phyloP scores from a whole-genome alignment of 1,140 invertebrate genomes.

The Brachionus angularis region DNA sequence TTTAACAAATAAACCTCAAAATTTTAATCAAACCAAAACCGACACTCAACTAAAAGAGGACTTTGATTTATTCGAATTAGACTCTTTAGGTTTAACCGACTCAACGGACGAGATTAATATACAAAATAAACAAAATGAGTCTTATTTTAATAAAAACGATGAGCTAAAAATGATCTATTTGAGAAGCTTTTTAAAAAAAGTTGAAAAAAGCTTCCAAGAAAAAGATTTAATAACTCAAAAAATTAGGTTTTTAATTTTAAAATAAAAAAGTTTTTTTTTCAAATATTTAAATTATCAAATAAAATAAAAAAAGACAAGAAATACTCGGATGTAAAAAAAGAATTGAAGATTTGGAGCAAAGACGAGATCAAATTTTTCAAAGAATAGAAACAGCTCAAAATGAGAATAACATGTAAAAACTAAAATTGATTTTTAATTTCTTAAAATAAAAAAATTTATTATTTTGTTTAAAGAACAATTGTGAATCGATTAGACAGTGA shows the following conservation, averaged over 20 bases:
- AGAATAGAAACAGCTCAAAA: constrained; percentile 49
- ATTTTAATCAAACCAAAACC: too few species aligned
- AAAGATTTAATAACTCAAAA: constrained; percentile 51
- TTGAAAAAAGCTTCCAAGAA: constrained; percentile 52
- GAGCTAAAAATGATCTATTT: constrained; percentile 55
- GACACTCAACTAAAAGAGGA: too few species aligned
- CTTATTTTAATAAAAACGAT: constrained; percentile 50
- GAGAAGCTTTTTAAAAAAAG: constrained; percentile 52
- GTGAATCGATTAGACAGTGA: constrained; percentile 49
- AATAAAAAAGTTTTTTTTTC: background rate
- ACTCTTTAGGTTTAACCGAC: background rate
- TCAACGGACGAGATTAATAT: constrained; percentile 43
- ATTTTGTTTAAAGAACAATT: constrained; percentile 50
- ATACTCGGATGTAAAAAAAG: constrained; percentile 51
- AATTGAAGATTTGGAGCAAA: constrained; percentile 50
- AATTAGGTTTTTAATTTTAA: constrained; percentile 48
- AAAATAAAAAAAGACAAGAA: constrained; percentile 53
- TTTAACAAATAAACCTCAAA: too few species aligned
- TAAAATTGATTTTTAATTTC: background rate
- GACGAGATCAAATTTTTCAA: constrained; percentile 49
- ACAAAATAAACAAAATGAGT: constrained; percentile 48
- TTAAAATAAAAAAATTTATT: background rate
- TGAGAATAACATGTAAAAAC: constrained; percentile 50
- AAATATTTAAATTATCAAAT: too few species aligned
- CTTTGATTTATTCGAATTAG: too few species aligned